Evolutionary conservation across 2,888 invertebrate genomes (phyloP).

Genomic region (Synergus japonicus): DNA sequence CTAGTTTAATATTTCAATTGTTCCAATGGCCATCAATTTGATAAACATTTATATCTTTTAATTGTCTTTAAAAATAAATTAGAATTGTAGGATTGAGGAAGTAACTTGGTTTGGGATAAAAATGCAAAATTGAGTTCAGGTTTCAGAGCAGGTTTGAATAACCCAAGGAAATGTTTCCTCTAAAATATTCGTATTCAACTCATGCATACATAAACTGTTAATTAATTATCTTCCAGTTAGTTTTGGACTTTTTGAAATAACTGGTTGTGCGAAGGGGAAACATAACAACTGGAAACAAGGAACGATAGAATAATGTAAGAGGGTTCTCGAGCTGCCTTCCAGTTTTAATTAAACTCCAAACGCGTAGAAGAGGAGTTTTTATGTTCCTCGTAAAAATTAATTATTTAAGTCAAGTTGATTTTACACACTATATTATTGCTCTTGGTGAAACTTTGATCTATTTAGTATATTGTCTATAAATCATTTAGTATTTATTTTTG

Average conservation of each 20-base stretch:
- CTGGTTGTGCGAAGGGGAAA: background rate
- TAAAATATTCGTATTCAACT: background rate
- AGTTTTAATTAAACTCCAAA: constrained; percentile 31
- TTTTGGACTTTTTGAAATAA: constrained; percentile 4
- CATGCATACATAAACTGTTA: background rate
- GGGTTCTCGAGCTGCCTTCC: background rate
- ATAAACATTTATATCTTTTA: background rate
- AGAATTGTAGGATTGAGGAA: too few relatives aligned
- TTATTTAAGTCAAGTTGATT: background rate
- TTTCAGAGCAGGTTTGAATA: background rate
- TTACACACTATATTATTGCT: background rate
- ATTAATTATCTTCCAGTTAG: background rate
- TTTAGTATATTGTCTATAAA: background rate
- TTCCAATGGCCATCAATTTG: background rate
- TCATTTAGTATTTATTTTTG: too few relatives aligned
- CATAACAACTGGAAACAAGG: constrained; percentile 13
- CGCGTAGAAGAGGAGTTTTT: background rate
- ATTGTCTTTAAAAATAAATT: too few relatives aligned
- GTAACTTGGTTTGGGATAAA: too few relatives aligned
- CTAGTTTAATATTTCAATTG: background rate
- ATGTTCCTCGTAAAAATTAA: background rate
- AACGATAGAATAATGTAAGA: constrained; percentile 18
- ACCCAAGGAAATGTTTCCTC: background rate
- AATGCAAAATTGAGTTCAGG: too few relatives aligned
- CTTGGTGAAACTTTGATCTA: background rate